phyloP scores from a whole-genome alignment of 2,888 invertebrate genomes.

The Pterobdella sp. region DNA sequence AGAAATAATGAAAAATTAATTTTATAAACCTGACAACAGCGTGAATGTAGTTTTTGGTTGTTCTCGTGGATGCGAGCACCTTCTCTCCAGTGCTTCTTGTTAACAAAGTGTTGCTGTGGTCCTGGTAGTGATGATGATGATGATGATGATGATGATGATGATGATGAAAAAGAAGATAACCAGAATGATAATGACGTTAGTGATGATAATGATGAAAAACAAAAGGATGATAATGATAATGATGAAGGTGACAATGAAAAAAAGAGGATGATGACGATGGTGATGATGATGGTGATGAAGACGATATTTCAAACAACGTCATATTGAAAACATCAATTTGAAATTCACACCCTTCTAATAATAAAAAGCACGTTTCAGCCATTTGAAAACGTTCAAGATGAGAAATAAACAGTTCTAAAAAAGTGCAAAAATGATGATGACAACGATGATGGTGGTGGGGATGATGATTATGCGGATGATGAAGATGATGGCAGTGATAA shows the following conservation, averaged over 20 bases:
- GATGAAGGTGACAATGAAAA: not conserved
- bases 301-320: no score
- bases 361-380: no score
- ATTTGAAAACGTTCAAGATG: no score
- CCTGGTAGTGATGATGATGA: not conserved
- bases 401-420: no score
- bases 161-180: not conserved
- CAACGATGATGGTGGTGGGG: not conserved
- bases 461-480: not conserved
- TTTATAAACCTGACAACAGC: not conserved
- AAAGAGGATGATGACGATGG: not conserved
- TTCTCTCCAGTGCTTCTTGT: not conserved
- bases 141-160: not conserved
- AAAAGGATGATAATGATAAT: not conserved
- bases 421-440: no score
- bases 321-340: no score
- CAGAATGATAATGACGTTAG: not conserved
- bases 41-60: not conserved
- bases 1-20: not conserved
- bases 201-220: not conserved
- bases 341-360: no score
- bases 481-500: not conserved
- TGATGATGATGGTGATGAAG: not conserved
- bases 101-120: not conserved
- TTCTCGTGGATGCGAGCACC: not conserved